Evolutionary conservation across 2,113 vertebrate species (phyloP), one percentile per base, ranked within the genome.

Genomic region (Raja brachyura): DNA sequence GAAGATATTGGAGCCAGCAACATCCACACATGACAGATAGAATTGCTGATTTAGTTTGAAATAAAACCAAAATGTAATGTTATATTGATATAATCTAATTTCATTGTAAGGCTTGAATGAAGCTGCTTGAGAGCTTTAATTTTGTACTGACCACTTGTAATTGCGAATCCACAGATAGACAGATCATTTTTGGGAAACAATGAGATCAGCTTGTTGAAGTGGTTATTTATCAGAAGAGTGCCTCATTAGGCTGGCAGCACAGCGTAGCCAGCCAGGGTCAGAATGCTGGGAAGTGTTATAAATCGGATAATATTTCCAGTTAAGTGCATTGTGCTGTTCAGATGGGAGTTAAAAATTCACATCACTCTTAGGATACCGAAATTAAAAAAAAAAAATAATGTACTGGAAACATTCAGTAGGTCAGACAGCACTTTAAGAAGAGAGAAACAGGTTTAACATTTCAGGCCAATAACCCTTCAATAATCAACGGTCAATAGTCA

Each of bases 11-110:
- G 13, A 18, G 83, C 13, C 28, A 66, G 28, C n/a, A 16, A n/a
- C 5, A 63, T 31, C 63, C 59, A 28, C 28, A 88, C 0, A 33
- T 59, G 83, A 2, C 28, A 88, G n/a, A 66, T 63, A 66, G 6
- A 31, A 88, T 63, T 88, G 59, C 59, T 88, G 56, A 86, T 31
- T 86, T 63, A 86, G 83, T 59, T 61, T 81, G 59, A 61, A 63
- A 5, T 66, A n/a, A 59, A 63, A 31, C n/a, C 63, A 59, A 63
- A 88, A 18, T 16, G 20, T 88, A n/a, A 66, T 31, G 31, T 3
- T 31, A 31, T 63, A 63, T 63, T 31, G 56, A 77, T 77, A 14
- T 77, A 77, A 77, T 77, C n/a, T 33, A 63, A 31, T 88, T 88
- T 31, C 25, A n/a, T 5, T 66, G 28, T 66, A 88, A 66, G 5